Evolutionary conservation across 2,113 vertebrate species (phyloP).

Genomic region (Festucalex cinctus): DNA sequence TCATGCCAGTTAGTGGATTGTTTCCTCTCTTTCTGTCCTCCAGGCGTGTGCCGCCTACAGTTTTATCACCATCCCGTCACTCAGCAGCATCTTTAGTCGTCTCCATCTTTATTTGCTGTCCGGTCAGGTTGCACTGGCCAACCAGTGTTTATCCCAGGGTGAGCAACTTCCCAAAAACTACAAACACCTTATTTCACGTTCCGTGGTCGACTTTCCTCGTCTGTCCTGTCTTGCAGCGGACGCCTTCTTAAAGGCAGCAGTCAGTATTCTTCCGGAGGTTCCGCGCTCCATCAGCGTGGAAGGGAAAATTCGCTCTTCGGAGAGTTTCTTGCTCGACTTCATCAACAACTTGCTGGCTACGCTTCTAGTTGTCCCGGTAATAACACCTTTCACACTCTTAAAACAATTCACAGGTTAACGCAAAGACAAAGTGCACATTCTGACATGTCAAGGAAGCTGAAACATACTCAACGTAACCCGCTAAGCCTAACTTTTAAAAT

Average conservation of each 20-base stretch:
- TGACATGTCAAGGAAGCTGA: no score
- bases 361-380: slow-evolving; percentile 88
- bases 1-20: not conserved
- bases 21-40: not conserved
- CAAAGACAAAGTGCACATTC: no score
- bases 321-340: slow-evolving; percentile 89
- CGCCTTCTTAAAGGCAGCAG: slow-evolving; percentile 91
- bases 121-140: slow-evolving; percentile 92
- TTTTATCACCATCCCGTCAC: slow-evolving; percentile 96
- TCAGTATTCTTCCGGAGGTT: slow-evolving; percentile 87
- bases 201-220: not conserved
- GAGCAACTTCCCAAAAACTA: slow-evolving; percentile 50
- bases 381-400: not conserved
- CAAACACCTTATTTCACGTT: not conserved
- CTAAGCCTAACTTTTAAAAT: no score
- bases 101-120: slow-evolving; percentile 93
- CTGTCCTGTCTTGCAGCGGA: slow-evolving; percentile 76
- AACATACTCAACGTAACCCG: no score
- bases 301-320: slow-evolving; percentile 87
- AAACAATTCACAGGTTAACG: not conserved
- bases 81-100: slow-evolving; percentile 86
- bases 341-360: slow-evolving; percentile 92
- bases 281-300: slow-evolving; percentile 88
- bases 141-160: slow-evolving; percentile 99
- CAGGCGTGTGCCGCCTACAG: slow-evolving; percentile 97